Conservation (phyloP, 2,797 vertebrate species). For the Picus viridis region DNA sequence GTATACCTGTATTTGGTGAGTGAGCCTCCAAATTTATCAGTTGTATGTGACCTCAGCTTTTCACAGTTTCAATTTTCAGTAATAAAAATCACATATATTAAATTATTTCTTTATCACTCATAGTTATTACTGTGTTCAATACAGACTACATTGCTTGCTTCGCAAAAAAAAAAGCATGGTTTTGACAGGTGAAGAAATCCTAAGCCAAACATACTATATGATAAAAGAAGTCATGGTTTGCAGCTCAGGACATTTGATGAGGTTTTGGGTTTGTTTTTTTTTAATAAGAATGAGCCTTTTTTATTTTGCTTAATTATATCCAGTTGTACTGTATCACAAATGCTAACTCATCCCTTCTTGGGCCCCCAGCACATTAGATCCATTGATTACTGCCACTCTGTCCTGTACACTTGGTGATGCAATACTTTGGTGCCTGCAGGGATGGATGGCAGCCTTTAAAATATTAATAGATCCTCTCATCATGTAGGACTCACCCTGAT, state of each 20-base stretch:
- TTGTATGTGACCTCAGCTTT: slow-evolving; percentile 54
- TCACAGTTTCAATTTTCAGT: slow-evolving; percentile 62
- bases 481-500: slow-evolving; percentile 19
- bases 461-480: slow-evolving; percentile 65
- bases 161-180: slow-evolving; percentile 27
- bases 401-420: slow-evolving; percentile 14
- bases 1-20: slow-evolving; percentile 84
- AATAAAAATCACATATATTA: slow-evolving; percentile 36
- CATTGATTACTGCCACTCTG: slow-evolving; percentile 51
- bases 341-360: not conserved
- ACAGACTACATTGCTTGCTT: not conserved
- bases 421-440: slow-evolving; percentile 32
- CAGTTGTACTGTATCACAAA: not conserved
- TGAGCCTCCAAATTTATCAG: slow-evolving; percentile 77
- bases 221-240: not conserved
- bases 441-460: slow-evolving; percentile 56
- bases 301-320: slow-evolving; percentile 58
- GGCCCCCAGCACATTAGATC: not conserved
- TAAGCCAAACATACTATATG: not conserved
- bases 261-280: not conserved
- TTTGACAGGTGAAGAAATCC: slow-evolving; percentile 48
- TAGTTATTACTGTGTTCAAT: not conserved
- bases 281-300: slow-evolving; percentile 10
- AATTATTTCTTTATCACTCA: not conserved
- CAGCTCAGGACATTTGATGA: slow-evolving; percentile 5